Percentiles rank a stretch among this genome's conserved stretches.
These are phyloP conservation scores for Metopia argyrocephala DNA, from an alignment of 2,888 invertebrate genomes.

Conservation along the genomic window DNA sequence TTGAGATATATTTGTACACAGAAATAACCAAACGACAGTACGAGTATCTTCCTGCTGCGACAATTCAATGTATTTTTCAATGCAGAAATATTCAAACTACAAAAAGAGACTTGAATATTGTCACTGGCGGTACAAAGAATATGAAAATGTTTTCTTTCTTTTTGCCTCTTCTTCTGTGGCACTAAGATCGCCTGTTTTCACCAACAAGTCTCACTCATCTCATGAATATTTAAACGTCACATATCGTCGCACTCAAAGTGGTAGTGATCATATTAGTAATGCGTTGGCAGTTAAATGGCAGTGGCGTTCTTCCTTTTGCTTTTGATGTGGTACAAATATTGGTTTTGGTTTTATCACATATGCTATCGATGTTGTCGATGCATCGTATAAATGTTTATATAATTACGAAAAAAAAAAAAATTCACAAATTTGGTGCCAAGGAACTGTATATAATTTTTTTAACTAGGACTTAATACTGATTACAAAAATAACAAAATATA, in stretches of 20 bases:
- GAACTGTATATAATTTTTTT: too few species aligned
- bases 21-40: slow-evolving; percentile 35
- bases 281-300: slow-evolving; percentile 49
- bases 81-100: slow-evolving; percentile 19
- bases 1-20: slow-evolving; percentile 38
- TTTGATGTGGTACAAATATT: background rate
- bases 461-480: too few species aligned
- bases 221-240: slow-evolving; percentile 78
- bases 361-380: too few species aligned
- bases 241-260: slow-evolving; percentile 76
- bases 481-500: too few species aligned
- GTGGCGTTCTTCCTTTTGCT: background rate
- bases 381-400: too few species aligned
- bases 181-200: slow-evolving; percentile 35
- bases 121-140: slow-evolving; percentile 35
- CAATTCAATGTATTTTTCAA: slow-evolving; percentile 65
- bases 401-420: too few species aligned
- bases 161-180: slow-evolving; percentile 9
- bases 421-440: too few species aligned
- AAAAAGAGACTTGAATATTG: slow-evolving; percentile 58
- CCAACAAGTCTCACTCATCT: slow-evolving; percentile 61
- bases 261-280: slow-evolving; percentile 74
- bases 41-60: slow-evolving; percentile 60
- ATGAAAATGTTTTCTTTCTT: slow-evolving; percentile 2
- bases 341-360: too few species aligned